These are phyloP conservation scores for Blastobasis lacticolella DNA, from an alignment of 2,888 invertebrate species.

Conservation along the genomic window DNA sequence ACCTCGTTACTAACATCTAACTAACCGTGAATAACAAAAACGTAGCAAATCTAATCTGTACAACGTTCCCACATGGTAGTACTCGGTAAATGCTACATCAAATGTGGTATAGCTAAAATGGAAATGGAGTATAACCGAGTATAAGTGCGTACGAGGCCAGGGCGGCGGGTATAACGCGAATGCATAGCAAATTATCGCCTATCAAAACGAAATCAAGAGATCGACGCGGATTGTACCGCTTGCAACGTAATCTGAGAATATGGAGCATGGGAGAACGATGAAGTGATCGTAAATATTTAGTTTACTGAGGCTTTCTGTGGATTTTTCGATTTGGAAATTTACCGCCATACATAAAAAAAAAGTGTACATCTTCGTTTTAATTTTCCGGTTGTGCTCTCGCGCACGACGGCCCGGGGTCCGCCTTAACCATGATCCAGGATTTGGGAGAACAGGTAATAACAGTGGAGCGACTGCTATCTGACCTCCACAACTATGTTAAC, in stretches of 20 bases:
- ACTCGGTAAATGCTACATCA: background rate
- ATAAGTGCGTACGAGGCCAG: background rate
- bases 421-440: too few relatives aligned
- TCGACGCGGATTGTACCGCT: constrained; percentile 16
- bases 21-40: constrained; percentile 4
- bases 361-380: too few relatives aligned
- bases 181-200: constrained; percentile 54
- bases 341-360: too few relatives aligned
- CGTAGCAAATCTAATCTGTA: constrained; percentile 5
- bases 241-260: background rate
- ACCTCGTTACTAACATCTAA: background rate
- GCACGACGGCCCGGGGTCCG: too few relatives aligned
- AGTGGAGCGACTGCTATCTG: too few relatives aligned
- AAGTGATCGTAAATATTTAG: too few relatives aligned
- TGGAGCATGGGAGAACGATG: too few relatives aligned
- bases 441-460: too few relatives aligned
- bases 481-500: too few relatives aligned
- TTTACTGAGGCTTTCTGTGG: too few relatives aligned
- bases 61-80: background rate
- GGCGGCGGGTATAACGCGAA: constrained; percentile 21
- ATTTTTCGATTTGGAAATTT: too few relatives aligned
- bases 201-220: constrained; percentile 64
- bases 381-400: too few relatives aligned
- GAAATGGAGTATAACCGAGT: background rate
- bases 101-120: background rate